A percentile compares a stretch with the other conserved stretches of the same genome.
phyloP scores from a whole-genome alignment of 2,797 vertebrate species.

The Linurgus olivaceus region DNA sequence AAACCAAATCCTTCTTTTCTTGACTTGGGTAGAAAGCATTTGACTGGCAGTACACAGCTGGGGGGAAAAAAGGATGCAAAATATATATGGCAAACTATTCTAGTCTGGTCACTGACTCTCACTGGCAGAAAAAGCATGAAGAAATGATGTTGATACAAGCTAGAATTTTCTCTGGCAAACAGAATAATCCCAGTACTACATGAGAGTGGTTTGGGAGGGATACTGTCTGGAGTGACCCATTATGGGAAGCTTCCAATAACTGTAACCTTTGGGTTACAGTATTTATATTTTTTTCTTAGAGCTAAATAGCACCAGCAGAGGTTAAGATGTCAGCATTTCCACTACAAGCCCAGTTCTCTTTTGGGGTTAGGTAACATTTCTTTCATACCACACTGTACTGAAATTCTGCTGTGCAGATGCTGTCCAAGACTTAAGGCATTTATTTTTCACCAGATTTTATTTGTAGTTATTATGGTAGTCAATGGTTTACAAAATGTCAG shows the following conservation, averaged over 20 bases:
- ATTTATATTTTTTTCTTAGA: not conserved
- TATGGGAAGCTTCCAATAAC: not conserved
- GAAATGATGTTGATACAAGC: not conserved
- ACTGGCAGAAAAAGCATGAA: not conserved
- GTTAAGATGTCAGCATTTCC: slow-evolving; percentile 11
- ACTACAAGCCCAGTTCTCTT: not conserved
- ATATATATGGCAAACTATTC: not conserved
- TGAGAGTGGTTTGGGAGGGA: not conserved
- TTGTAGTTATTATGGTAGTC: not conserved
- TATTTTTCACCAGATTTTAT: not conserved
- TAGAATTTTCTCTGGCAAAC: not conserved
- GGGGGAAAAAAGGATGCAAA: not conserved
- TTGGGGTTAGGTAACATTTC: not conserved
- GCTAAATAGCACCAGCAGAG: not conserved
- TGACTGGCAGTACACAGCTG: not conserved
- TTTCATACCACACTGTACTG: not conserved
- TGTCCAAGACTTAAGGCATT: not conserved
- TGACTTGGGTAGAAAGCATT: not conserved
- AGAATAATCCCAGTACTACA: not conserved
- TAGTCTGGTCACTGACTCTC: not conserved
- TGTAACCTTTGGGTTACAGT: not conserved
- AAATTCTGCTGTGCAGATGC: not conserved
- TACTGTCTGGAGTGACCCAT: not conserved
- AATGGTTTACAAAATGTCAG: not conserved
- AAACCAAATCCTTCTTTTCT: not conserved